Evolutionary conservation across 2,888 invertebrate species (phyloP).

Genomic region (Cantharis rufa): DNA sequence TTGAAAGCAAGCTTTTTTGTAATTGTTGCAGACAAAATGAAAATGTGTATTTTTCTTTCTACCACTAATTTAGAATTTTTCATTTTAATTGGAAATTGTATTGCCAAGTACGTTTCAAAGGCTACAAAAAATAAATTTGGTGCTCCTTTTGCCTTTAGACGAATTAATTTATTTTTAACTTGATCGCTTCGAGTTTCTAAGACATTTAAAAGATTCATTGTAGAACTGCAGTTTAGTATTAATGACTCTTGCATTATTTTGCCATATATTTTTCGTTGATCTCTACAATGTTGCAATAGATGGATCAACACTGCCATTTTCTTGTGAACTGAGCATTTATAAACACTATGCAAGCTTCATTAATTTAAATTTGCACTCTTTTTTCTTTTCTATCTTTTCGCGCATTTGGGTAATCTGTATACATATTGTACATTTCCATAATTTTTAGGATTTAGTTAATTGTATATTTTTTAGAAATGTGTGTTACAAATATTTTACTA

Average conservation of each 20-base stretch:
- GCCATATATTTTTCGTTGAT: constrained; percentile 36
- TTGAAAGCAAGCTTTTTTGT: constrained; percentile 11
- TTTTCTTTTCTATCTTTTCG: constrained; percentile 9
- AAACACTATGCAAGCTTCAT: constrained; percentile 26
- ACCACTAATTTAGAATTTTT: background rate
- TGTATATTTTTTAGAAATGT: constrained; percentile 25
- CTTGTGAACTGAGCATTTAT: constrained; percentile 33
- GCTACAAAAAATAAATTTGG: background rate
- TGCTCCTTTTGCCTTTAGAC: background rate
- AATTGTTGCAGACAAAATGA: constrained; percentile 9
- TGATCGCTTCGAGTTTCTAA: background rate
- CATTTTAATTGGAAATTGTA: background rate
- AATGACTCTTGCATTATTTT: constrained; percentile 34
- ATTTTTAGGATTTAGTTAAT: constrained; percentile 24
- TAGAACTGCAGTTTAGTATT: constrained; percentile 16
- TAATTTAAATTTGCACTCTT: constrained; percentile 16
- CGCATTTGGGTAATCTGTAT: constrained; percentile 24
- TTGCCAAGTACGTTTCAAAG: background rate
- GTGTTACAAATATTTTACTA: constrained; percentile 12
- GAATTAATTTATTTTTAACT: background rate
- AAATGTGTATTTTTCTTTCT: constrained; percentile 4
- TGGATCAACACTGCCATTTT: constrained; percentile 46
- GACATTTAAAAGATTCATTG: background rate
- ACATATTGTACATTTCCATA: constrained; percentile 40
- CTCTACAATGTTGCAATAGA: constrained; percentile 43